Evolutionary conservation across 2,888 invertebrate species (phyloP).

Genomic region (Drosophila melanosoma): DNA sequence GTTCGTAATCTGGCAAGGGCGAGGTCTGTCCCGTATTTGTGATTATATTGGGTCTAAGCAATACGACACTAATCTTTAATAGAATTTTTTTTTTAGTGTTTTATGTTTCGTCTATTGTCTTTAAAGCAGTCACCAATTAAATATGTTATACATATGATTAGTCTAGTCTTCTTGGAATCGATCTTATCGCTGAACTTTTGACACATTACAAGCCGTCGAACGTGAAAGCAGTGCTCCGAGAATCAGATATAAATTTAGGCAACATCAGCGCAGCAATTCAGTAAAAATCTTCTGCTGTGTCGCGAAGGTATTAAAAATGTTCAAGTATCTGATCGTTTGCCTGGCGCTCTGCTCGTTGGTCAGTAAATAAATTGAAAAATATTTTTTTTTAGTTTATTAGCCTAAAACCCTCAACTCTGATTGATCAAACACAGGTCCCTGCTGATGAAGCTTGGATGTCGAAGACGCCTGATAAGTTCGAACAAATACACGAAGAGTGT

Average conservation of each 20-base stretch:
- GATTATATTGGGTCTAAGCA: slow-evolving; percentile 7
- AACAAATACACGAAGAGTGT: slow-evolving; percentile 74
- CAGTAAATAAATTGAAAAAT: slow-evolving; percentile 33
- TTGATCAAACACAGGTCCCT: slow-evolving; percentile 47
- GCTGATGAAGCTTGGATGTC: slow-evolving; percentile 76
- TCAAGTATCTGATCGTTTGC: slow-evolving; percentile 59
- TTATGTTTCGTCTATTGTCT: background rate
- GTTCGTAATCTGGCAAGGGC: slow-evolving; percentile 4
- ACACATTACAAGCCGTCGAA: slow-evolving; percentile 38
- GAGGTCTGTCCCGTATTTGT: slow-evolving; percentile 29
- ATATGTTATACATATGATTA: slow-evolving; percentile 14
- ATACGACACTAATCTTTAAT: too few relatives aligned
- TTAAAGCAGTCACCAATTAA: background rate
- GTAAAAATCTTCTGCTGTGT: slow-evolving; percentile 36
- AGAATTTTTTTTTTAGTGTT: too few relatives aligned
- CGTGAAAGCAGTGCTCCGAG: slow-evolving; percentile 4
- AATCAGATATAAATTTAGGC: slow-evolving; percentile 53
- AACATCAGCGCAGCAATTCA: slow-evolving; percentile 31
- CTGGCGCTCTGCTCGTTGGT: slow-evolving; percentile 65
- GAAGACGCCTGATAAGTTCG: slow-evolving; percentile 27
- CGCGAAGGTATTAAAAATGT: slow-evolving; percentile 52
- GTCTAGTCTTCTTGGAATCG: slow-evolving; percentile 1
- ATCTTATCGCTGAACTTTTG: slow-evolving; percentile 61
- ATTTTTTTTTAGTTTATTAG: background rate
- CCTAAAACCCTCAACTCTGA: background rate